A percentile compares a stretch with the other conserved stretches of the same genome.
phyloP scores from a whole-genome alignment of 2,113 vertebrate genomes.

The Theristicus caerulescens region DNA sequence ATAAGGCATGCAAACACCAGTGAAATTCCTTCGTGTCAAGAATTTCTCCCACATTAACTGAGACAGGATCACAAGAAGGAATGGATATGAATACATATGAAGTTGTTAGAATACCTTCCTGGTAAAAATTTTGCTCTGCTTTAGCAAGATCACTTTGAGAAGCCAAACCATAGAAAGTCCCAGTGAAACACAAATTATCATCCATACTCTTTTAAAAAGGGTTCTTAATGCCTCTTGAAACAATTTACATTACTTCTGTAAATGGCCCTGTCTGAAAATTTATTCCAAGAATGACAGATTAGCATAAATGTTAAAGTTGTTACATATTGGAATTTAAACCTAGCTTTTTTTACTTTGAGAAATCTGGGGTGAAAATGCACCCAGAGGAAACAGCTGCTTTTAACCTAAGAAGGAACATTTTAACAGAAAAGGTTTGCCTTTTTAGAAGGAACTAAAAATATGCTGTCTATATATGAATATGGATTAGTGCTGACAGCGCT shows the following conservation, averaged over 20 bases:
- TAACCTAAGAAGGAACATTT: background rate
- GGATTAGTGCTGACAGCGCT: background rate
- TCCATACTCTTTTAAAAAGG: background rate
- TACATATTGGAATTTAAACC: constrained; percentile 6
- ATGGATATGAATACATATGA: background rate
- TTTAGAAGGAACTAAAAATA: constrained; percentile 47
- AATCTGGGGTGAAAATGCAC: background rate
- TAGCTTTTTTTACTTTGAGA: constrained; percentile 11
- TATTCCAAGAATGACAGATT: constrained; percentile 8
- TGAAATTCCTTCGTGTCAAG: fast-evolving
- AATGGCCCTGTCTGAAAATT: background rate
- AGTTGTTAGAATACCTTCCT: background rate
- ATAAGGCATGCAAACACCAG: background rate
- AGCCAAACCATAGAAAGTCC: background rate
- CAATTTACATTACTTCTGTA: background rate
- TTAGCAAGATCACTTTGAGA: background rate
- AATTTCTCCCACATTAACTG: background rate
- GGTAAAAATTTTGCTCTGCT: background rate
- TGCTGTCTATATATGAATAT: constrained; percentile 4
- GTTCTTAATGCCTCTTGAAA: background rate
- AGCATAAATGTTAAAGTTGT: background rate
- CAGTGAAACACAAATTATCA: background rate
- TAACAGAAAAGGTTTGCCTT: constrained; percentile 21
- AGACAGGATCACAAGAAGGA: background rate
- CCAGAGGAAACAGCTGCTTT: background rate